Evolutionary conservation across 2,888 invertebrate species (phyloP).

Genomic region (Drepana falcataria): DNA sequence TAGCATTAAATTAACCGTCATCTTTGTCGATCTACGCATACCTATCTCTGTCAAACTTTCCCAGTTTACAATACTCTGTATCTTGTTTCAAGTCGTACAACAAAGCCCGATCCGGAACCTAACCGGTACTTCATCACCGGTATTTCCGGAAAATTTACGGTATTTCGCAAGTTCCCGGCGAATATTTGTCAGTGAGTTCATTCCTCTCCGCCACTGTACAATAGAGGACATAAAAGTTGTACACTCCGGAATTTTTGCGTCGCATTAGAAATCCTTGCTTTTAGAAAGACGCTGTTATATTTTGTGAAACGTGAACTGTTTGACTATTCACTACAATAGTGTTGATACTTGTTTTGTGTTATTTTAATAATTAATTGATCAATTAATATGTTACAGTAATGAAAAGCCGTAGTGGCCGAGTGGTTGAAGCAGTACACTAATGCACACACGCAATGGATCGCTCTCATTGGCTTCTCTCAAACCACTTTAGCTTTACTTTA

Average conservation of each 20-base stretch:
- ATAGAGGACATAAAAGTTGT: slow-evolving; percentile 9
- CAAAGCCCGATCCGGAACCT: slow-evolving; percentile 1
- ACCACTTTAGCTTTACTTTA: too few relatives aligned
- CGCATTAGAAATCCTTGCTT: slow-evolving; percentile 8
- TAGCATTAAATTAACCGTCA: neutral
- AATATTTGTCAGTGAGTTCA: slow-evolving; percentile 24
- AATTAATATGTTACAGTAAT: too few relatives aligned
- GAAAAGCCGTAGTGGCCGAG: too few relatives aligned
- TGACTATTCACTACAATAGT: too few relatives aligned
- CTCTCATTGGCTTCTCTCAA: too few relatives aligned
- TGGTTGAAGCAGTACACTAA: too few relatives aligned
- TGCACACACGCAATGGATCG: too few relatives aligned
- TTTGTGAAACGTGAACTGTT: slow-evolving; percentile 1
- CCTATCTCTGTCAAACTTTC: neutral
- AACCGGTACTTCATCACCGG: slow-evolving; percentile 13
- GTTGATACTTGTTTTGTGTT: too few relatives aligned
- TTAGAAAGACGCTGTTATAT: slow-evolving; percentile 4
- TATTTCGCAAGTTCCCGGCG: slow-evolving; percentile 16
- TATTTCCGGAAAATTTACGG: slow-evolving; percentile 19
- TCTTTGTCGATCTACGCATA: neutral
- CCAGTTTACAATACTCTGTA: neutral
- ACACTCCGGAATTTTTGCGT: slow-evolving; percentile 7
- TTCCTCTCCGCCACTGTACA: slow-evolving; percentile 16
- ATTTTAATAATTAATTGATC: too few relatives aligned
- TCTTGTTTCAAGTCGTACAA: neutral